These are phyloP conservation scores for Pyrochroa serraticornis DNA, from an alignment of 2,888 invertebrate species.

Conservation along the genomic window DNA sequence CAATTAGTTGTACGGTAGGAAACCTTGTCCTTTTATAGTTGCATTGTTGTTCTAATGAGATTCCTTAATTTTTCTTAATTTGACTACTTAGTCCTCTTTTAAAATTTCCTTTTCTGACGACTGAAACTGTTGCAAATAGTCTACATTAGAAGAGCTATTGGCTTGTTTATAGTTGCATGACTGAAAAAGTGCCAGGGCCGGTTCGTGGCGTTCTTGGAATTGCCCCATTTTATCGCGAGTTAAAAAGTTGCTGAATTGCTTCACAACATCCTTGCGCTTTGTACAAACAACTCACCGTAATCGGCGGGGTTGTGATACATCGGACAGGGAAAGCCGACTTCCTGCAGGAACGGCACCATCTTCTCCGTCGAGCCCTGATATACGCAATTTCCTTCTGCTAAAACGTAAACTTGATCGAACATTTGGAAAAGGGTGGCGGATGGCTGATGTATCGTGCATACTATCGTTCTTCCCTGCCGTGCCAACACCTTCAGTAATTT, in stretches of 20 bases:
- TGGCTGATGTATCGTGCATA: constrained; percentile 97
- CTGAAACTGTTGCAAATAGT: too few species aligned
- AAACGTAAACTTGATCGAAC: constrained; percentile 89
- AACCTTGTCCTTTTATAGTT: too few species aligned
- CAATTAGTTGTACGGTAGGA: too few species aligned
- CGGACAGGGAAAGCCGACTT: constrained; percentile 81
- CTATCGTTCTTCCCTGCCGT: constrained; percentile 82
- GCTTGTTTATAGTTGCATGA: neutral
- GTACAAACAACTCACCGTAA: constrained; percentile 71
- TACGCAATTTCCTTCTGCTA: constrained; percentile 85
- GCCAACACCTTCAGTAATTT: constrained; percentile 79
- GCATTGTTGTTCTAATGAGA: too few species aligned
- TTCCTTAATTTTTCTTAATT: too few species aligned
- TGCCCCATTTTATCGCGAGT: neutral
- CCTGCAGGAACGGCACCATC: constrained; percentile 78
- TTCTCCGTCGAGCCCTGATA: constrained; percentile 79
- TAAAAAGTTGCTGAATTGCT: neutral
- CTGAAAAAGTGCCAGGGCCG: neutral
- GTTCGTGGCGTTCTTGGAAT: neutral
- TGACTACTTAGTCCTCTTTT: too few species aligned
- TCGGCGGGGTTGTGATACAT: constrained; percentile 96
- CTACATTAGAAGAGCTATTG: too few species aligned
- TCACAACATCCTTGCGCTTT: neutral
- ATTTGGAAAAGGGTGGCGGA: constrained; percentile 87
- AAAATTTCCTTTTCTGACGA: too few species aligned